Evolutionary conservation across 2,888 invertebrate genomes (phyloP).

Genomic region (Synanthedon myopaeformis): DNA sequence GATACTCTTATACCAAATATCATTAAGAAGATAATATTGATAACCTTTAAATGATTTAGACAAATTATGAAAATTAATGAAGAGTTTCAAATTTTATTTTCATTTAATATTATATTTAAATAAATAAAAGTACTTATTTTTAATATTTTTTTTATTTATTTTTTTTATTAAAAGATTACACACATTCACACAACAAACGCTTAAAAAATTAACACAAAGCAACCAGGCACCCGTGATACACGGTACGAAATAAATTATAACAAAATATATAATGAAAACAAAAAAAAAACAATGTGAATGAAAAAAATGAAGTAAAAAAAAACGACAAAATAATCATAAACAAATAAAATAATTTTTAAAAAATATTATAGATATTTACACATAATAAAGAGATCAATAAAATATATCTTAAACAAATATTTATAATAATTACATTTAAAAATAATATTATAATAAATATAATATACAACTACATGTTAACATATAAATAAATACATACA

Average conservation of each 20-base stretch:
- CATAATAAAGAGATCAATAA: neutral
- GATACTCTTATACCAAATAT: no score
- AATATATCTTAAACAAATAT: neutral
- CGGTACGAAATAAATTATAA: constrained; percentile 22
- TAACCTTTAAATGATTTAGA: no score
- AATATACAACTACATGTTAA: neutral
- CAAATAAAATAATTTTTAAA: constrained; percentile 9
- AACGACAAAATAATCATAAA: neutral
- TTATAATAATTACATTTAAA: neutral
- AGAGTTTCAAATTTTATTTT: no score
- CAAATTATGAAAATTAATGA: no score
- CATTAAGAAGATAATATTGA: no score
- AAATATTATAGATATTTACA: neutral
- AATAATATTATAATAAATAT: neutral
- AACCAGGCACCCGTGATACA: constrained; percentile 26
- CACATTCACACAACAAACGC: constrained; percentile 22
- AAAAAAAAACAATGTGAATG: constrained; percentile 12
- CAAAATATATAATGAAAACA: constrained; percentile 12
- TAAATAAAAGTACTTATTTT: neutral
- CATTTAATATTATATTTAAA: neutral
- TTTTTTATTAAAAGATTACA: constrained; percentile 2
- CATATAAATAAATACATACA: neutral
- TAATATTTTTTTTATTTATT: neutral
- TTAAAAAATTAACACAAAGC: constrained; percentile 18
- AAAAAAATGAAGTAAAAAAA: constrained; percentile 6